A percentile compares a stretch with the other conserved stretches of the same genome.
These are phyloP conservation scores for Festucalex cinctus DNA, from an alignment of 2,113 vertebrate genomes.

Conservation along the genomic window DNA sequence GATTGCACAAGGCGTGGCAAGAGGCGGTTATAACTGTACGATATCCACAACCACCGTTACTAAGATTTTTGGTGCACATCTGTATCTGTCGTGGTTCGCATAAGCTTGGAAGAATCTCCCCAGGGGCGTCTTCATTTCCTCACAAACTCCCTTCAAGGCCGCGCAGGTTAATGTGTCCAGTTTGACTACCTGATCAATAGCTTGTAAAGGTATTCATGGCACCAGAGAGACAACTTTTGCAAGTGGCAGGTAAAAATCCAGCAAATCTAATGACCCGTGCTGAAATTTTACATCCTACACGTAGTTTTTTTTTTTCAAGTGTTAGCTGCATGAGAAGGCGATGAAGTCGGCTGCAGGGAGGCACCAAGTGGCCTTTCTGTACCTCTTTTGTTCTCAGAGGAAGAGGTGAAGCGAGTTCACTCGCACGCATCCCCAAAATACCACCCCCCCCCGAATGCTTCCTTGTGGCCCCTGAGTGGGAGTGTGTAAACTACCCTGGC, in stretches of 20 bases:
- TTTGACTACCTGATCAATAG: slow-evolving; percentile 76
- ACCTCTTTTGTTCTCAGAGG: slow-evolving; percentile 69
- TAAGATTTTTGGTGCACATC: slow-evolving; percentile 56
- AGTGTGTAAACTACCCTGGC: slow-evolving; percentile 76
- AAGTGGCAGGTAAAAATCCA: slow-evolving; percentile 27
- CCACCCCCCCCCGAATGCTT: slow-evolving; percentile 63
- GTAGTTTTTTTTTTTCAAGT: not conserved
- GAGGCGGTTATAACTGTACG: not conserved
- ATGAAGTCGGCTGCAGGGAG: slow-evolving; percentile 23
- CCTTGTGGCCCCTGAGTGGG: slow-evolving; percentile 60
- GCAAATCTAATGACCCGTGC: not conserved
- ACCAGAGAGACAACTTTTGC: slow-evolving; percentile 64
- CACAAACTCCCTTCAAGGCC: slow-evolving; percentile 69
- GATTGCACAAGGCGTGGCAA: not conserved
- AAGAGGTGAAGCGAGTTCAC: slow-evolving; percentile 62
- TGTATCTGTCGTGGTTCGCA: slow-evolving; percentile 61
- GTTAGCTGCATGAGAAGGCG: not conserved
- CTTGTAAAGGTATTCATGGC: slow-evolving; percentile 76
- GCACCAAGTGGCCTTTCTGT: slow-evolving; percentile 47
- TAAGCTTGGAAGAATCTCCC: slow-evolving; percentile 61
- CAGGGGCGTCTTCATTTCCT: slow-evolving; percentile 64
- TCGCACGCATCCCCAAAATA: slow-evolving; percentile 62
- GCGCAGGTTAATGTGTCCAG: slow-evolving; percentile 68
- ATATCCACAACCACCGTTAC: slow-evolving; percentile 27
- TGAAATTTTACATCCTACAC: slow-evolving; percentile 8